phyloP scores from a whole-genome alignment of 2,888 invertebrate species.

The Diarsia mendica region DNA sequence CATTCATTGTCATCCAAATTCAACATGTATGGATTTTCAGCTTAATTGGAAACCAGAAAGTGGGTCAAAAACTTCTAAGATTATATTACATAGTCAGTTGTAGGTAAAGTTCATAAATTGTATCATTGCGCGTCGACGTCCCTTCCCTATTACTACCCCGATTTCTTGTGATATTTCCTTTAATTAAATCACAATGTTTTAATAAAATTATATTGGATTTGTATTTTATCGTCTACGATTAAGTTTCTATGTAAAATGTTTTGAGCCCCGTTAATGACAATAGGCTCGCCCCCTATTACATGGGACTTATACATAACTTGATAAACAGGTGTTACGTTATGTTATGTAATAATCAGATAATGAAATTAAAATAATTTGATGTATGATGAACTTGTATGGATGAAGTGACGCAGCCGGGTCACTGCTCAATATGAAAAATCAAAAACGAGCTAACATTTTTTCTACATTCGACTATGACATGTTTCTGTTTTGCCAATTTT shows the following conservation, averaged over 20 bases:
- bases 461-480: not conserved
- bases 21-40: no score
- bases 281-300: no score
- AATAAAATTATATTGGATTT: conserved; percentile 33
- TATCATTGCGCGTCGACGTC: not conserved
- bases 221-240: conserved; percentile 40
- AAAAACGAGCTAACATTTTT: conserved; percentile 13
- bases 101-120: no score
- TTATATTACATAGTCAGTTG: no score
- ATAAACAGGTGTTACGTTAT: no score
- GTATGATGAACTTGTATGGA: conserved; percentile 17
- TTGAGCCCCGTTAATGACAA: no score
- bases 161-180: conserved; percentile 25
- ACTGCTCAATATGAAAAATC: conserved; percentile 41
- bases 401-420: conserved; percentile 19
- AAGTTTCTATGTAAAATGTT: conserved; percentile 26
- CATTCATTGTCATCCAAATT: no score
- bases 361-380: conserved; percentile 1
- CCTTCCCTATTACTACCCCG: not conserved
- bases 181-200: conserved; percentile 24
- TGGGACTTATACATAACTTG: no score
- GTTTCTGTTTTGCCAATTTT: conserved; percentile 5
- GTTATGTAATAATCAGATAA: conserved; percentile 19
- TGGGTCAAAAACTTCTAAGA: no score
- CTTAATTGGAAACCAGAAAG: no score